A percentile compares a stretch with the other conserved stretches of the same genome.
Evolutionary conservation across 2,113 vertebrate species (phyloP).

Genomic region (Pimephales promelas): DNA sequence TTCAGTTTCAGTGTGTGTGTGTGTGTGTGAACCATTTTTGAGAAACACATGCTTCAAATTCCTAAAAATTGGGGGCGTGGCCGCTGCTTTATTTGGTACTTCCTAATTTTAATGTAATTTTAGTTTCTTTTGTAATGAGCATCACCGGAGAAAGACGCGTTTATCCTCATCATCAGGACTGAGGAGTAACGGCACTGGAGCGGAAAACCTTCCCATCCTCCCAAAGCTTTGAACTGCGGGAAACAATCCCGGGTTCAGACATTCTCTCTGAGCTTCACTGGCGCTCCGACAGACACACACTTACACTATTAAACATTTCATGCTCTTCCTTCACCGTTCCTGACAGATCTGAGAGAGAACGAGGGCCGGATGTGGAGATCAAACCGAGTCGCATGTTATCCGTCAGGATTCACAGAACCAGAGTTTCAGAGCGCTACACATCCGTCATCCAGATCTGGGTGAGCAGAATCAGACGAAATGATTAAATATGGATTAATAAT

Average conservation of each 20-base stretch:
- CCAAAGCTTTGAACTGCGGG: conserved; percentile 72
- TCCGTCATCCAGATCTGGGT: conserved; percentile 36
- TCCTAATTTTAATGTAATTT: too few relatives aligned
- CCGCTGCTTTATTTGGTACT: too few relatives aligned
- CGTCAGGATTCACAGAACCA: conserved; percentile 23
- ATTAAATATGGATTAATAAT: conserved; percentile 46
- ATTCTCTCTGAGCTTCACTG: conserved; percentile 62
- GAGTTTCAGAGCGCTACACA: conserved; percentile 16
- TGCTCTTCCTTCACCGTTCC: conserved; percentile 31
- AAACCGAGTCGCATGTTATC: conserved; percentile 10
- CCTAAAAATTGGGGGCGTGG: too few relatives aligned
- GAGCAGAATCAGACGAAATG: conserved; percentile 41
- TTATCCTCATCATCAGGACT: too few relatives aligned
- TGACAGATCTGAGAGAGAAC: conserved; percentile 23
- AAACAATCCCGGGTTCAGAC: conserved; percentile 69
- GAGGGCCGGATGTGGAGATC: conserved; percentile 3
- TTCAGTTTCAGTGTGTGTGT: too few relatives aligned
- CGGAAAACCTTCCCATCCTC: conserved; percentile 72
- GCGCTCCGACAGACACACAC: conserved; percentile 15
- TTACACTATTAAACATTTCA: conserved; percentile 59
- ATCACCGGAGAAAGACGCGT: too few relatives aligned
- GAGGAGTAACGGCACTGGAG: conserved; percentile 50
- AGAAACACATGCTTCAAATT: too few relatives aligned
- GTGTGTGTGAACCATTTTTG: too few relatives aligned
- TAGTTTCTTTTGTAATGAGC: too few relatives aligned